These are phyloP conservation scores for Glaucopsyche alexis DNA, from an alignment of 2,888 invertebrate species.

Conservation along the genomic window DNA sequence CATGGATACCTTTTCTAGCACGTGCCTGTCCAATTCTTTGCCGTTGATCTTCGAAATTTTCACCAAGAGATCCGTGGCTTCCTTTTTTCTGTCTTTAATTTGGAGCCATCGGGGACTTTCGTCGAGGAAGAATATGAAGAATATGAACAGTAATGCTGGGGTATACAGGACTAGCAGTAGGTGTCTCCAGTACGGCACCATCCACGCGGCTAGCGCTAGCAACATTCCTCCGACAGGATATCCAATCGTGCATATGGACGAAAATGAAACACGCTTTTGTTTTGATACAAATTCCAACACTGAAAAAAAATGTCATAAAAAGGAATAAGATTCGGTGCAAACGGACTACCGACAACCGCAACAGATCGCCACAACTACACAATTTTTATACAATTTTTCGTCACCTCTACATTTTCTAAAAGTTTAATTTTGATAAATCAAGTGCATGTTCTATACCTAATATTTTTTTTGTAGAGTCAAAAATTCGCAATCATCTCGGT, in stretches of 20 bases:
- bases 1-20: conserved; percentile 50
- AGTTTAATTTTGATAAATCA: too few relatives aligned
- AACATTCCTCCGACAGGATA: conserved; percentile 51
- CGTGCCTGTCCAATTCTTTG: conserved; percentile 51
- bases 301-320: conserved; percentile 43
- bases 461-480: too few relatives aligned
- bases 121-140: conserved; percentile 83
- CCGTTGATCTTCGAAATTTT: conserved; percentile 78
- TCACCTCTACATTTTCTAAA: too few relatives aligned
- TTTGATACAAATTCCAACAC: conserved; percentile 62
- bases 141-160: conserved; percentile 83
- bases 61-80: conserved; percentile 81
- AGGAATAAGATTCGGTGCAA: too few relatives aligned
- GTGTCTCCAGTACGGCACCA: conserved; percentile 84
- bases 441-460: too few relatives aligned
- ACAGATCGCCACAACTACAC: too few relatives aligned
- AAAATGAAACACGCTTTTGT: conserved; percentile 55
- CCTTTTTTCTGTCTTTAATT: conserved; percentile 82
- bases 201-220: conserved; percentile 54
- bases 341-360: too few relatives aligned
- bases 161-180: conserved; percentile 83
- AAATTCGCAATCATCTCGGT: too few relatives aligned
- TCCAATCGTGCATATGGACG: conserved; percentile 51
- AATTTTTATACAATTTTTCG: too few relatives aligned
- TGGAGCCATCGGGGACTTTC: conserved; percentile 90